Conservation (phyloP, 2,797 vertebrate genomes). For the Pseudochirops corinnae region DNA sequence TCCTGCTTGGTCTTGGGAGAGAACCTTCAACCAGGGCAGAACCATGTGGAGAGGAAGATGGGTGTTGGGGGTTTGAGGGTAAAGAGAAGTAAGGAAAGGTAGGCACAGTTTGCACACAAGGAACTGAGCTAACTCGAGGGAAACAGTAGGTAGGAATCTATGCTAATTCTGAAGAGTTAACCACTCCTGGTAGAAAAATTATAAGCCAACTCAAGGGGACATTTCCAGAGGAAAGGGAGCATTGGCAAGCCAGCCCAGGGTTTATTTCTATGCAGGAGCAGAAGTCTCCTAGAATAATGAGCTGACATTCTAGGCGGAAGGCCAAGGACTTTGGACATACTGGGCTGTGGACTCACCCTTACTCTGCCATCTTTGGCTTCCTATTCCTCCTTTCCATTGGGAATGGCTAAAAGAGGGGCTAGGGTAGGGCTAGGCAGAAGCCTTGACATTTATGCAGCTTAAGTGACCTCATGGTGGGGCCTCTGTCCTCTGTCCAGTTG, state of each 20-base stretch:
- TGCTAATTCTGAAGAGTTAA: neutral
- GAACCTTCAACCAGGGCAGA: neutral
- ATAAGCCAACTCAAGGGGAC: neutral
- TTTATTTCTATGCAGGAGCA: neutral
- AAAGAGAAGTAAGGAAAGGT: neutral
- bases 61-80: neutral
- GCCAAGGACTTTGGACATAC: neutral
- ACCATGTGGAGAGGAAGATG: neutral
- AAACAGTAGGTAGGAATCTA: neutral
- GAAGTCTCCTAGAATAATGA: neutral
- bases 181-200: neutral
- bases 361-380: neutral
- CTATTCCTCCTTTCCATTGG: neutral
- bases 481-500: conserved; percentile 83
- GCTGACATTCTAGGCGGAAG: neutral
- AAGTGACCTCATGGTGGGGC: neutral
- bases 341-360: too few species aligned
- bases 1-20: neutral
- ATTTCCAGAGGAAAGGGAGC: neutral
- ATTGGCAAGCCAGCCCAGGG: neutral
- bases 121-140: neutral
- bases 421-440: neutral
- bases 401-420: neutral
- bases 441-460: neutral
- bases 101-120: neutral